These are phyloP conservation scores for Anser cygnoides DNA, from an alignment of 2,113 vertebrate genomes.

Conservation along the genomic window DNA sequence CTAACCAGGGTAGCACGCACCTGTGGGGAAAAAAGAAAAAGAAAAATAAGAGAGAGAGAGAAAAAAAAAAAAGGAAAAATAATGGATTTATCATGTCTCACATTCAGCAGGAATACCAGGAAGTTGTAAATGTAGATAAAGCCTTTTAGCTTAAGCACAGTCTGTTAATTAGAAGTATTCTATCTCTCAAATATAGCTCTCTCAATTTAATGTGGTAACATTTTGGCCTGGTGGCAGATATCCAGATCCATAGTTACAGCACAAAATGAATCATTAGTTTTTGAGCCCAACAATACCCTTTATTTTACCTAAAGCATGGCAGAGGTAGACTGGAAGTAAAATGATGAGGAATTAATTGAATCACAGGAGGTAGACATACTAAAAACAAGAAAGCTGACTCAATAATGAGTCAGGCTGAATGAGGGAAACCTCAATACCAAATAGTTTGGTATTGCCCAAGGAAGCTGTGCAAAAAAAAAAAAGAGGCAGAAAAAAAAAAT, in stretches of 20 bases:
- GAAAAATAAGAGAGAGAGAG: rapidly evolving
- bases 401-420: neutral
- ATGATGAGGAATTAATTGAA: conserved; percentile 51
- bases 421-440: neutral
- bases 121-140: conserved; percentile 30
- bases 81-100: neutral
- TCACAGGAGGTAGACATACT: neutral
- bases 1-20: neutral
- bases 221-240: conserved; percentile 36
- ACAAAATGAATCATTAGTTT: conserved; percentile 32
- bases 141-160: conserved; percentile 14
- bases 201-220: conserved; percentile 14
- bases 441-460: neutral
- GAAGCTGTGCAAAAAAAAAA: neutral
- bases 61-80: rapidly evolving
- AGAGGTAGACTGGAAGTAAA: conserved; percentile 19
- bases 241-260: neutral
- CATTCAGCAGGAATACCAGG: neutral
- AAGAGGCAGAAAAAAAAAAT: neutral
- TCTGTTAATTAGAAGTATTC: conserved; percentile 40
- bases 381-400: neutral
- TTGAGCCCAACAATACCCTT: neutral
- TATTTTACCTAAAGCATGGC: conserved; percentile 31
- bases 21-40: rapidly evolving
- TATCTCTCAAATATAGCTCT: conserved; percentile 34